A percentile compares a stretch with the other conserved stretches of the same genome.
Conservation (phyloP, 2,797 vertebrate genomes). For the Myotis myotis region DNA sequence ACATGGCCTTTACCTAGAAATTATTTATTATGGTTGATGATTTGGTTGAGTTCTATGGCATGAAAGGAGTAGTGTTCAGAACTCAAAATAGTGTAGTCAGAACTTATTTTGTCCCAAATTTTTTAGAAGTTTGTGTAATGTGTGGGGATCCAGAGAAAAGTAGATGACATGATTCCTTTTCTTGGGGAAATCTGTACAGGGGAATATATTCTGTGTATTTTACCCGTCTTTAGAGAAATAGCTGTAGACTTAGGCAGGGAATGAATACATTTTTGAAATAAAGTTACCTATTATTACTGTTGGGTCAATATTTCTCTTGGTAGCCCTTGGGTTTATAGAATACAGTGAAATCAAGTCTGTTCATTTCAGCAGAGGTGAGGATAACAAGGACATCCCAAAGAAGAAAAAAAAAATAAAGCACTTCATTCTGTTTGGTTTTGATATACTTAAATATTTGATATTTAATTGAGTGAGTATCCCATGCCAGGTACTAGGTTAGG, state of each 20-base stretch:
- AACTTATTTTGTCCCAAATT: not conserved
- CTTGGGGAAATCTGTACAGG: constrained; percentile 11
- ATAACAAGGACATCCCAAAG: constrained; percentile 17
- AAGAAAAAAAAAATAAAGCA: constrained; percentile 31
- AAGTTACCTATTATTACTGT: constrained; percentile 55
- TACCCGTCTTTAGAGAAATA: constrained; percentile 45
- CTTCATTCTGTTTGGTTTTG: not conserved
- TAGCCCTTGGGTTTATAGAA: constrained; percentile 43
- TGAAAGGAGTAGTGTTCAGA: not conserved
- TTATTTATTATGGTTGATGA: constrained; percentile 23
- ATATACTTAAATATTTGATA: constrained; percentile 12
- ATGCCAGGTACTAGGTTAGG: not conserved
- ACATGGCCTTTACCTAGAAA: not conserved
- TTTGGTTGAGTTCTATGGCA: not conserved
- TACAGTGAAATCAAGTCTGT: constrained; percentile 31
- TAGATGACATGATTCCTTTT: not conserved
- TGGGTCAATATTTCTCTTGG: constrained; percentile 65
- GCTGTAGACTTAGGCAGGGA: not conserved
- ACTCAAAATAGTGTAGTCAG: not conserved
- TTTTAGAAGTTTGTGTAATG: constrained; percentile 22
- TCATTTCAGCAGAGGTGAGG: constrained; percentile 27
- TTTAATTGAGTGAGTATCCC: not conserved
- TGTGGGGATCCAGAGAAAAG: not conserved
- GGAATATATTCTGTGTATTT: constrained; percentile 6
- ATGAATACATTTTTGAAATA: constrained; percentile 50